These are phyloP conservation scores for Eupithecia vulgata DNA, from an alignment of 2,888 invertebrate species.

Conservation along the genomic window DNA sequence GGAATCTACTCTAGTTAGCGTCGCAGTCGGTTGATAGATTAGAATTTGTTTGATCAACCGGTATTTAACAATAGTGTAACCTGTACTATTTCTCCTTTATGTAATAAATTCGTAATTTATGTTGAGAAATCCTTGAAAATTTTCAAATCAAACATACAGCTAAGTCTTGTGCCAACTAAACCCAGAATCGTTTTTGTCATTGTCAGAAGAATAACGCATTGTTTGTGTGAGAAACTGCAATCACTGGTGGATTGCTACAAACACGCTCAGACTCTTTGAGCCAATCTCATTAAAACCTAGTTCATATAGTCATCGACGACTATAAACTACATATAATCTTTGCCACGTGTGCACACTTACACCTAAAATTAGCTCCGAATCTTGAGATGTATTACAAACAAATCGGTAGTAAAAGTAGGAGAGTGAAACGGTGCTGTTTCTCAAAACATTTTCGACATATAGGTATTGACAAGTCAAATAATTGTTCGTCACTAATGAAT, in stretches of 20 bases:
- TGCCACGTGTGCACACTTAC: conserved; percentile 36
- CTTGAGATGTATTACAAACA: conserved; percentile 36
- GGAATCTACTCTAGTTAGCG: no score
- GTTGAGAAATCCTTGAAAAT: background rate
- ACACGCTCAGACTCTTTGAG: conserved; percentile 33
- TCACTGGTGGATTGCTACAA: conserved; percentile 37
- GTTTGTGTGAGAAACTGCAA: conserved; percentile 47
- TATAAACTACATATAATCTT: conserved; percentile 28
- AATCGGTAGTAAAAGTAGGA: conserved; percentile 25
- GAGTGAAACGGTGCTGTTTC: conserved; percentile 36
- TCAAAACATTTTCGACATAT: conserved; percentile 34
- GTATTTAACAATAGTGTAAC: background rate
- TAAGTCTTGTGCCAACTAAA: conserved; percentile 38
- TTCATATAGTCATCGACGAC: conserved; percentile 26
- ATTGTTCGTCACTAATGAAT: conserved; percentile 30
- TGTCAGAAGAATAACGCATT: conserved; percentile 47
- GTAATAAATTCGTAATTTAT: background rate
- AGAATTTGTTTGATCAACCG: background rate
- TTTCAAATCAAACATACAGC: background rate
- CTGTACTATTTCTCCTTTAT: background rate
- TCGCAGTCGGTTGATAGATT: no score
- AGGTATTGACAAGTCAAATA: conserved; percentile 36
- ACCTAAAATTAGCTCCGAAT: conserved; percentile 35
- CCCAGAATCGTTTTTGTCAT: conserved; percentile 43
- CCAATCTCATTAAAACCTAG: conserved; percentile 34